phyloP scores from a whole-genome alignment of 2,888 invertebrate genomes.

The Hoplodrina blanda region DNA sequence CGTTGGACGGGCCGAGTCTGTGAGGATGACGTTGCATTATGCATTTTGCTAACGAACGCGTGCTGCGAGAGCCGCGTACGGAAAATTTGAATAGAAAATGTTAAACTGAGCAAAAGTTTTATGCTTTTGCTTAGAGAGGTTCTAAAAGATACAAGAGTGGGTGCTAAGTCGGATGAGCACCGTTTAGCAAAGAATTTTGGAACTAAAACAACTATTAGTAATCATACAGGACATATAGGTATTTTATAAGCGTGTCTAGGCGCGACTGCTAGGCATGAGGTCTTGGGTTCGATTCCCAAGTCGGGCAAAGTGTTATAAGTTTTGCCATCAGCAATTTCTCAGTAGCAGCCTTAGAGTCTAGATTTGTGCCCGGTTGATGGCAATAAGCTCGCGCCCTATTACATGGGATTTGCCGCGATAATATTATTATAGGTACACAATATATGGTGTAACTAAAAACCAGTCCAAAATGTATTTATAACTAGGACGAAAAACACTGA shows the following conservation, averaged over 20 bases:
- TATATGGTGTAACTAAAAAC: not conserved
- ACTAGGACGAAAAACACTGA: constrained; percentile 35
- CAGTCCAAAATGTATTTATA: constrained; percentile 17
- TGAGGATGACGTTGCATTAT: constrained; percentile 84
- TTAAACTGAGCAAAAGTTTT: constrained; percentile 74
- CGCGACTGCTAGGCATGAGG: too few species aligned
- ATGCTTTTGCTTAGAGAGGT: constrained; percentile 68
- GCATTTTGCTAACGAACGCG: constrained; percentile 88
- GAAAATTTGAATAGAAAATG: constrained; percentile 82
- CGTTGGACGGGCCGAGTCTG: constrained; percentile 64
- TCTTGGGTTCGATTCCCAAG: too few species aligned
- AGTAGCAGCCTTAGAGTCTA: too few species aligned
- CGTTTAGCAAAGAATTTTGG: constrained; percentile 27
- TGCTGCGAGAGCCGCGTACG: constrained; percentile 75
- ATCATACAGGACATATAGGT: not conserved
- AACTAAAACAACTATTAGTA: constrained; percentile 5
- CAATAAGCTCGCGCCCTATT: too few species aligned
- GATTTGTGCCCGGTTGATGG: too few species aligned
- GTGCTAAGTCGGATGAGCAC: constrained; percentile 33
- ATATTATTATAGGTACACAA: too few species aligned
- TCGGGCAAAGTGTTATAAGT: too few species aligned
- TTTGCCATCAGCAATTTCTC: too few species aligned
- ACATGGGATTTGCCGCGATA: too few species aligned
- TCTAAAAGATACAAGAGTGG: constrained; percentile 62
- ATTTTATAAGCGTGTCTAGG: not conserved